Conservation (phyloP, 2,888 invertebrate species). For the Conistra vaccinii region DNA sequence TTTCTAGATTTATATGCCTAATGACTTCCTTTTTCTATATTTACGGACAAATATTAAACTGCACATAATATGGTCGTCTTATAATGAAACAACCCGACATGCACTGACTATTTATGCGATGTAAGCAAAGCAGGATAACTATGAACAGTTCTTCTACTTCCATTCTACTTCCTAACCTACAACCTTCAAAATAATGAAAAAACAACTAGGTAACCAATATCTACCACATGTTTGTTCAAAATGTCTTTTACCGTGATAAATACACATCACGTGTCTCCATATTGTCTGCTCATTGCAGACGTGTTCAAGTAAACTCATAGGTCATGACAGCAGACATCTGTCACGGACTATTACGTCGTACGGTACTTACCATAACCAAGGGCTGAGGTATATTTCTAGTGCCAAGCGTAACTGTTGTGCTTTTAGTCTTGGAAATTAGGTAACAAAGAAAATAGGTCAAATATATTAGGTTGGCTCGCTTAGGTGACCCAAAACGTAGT, state of each 20-base stretch:
- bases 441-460: background rate
- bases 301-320: slow-evolving; percentile 21
- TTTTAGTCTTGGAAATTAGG: background rate
- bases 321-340: slow-evolving; percentile 48
- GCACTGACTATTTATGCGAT: too few relatives aligned
- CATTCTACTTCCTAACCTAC: too few relatives aligned
- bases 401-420: background rate
- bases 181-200: background rate
- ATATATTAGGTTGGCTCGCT: background rate
- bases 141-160: too few relatives aligned
- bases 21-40: too few relatives aligned
- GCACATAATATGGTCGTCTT: too few relatives aligned
- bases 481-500: background rate
- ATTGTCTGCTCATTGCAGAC: slow-evolving; percentile 29
- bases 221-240: background rate
- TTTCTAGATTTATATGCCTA: too few relatives aligned
- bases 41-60: too few relatives aligned
- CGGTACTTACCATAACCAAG: slow-evolving; percentile 13
- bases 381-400: slow-evolving; percentile 7
- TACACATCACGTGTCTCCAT: slow-evolving; percentile 35
- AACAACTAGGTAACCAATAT: background rate
- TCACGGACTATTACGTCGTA: slow-evolving; percentile 31
- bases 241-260: slow-evolving; percentile 12
- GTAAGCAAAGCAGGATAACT: too few relatives aligned
- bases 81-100: too few relatives aligned